These are phyloP conservation scores for Oryzias javanicus DNA, from an alignment of 2,113 vertebrate species.

Conservation along the genomic window DNA sequence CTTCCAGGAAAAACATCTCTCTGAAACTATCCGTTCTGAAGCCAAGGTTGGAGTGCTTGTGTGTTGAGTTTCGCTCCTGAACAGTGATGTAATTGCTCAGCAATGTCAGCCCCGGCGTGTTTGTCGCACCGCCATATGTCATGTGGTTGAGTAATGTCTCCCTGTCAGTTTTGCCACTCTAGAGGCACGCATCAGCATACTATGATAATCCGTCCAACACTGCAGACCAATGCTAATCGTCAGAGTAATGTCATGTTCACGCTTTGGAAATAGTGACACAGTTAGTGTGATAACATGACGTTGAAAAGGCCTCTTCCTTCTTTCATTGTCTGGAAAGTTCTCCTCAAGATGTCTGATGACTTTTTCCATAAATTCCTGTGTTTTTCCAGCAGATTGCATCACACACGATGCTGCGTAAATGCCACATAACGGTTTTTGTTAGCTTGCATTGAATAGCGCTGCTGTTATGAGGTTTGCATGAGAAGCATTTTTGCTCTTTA, in stretches of 20 bases:
- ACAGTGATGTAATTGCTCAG: slow-evolving; percentile 67
- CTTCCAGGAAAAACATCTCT: slow-evolving; percentile 89
- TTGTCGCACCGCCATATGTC: slow-evolving; percentile 57
- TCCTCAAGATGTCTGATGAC: background rate
- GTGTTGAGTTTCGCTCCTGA: slow-evolving; percentile 51
- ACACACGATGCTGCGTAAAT: background rate
- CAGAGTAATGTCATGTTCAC: slow-evolving; percentile 9
- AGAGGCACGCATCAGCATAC: slow-evolving; percentile 41
- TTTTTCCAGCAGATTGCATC: slow-evolving; percentile 6
- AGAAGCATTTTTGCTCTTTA: no score
- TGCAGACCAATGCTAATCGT: slow-evolving; percentile 10
- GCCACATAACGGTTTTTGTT: background rate
- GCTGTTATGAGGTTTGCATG: no score
- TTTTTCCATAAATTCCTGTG: no score
- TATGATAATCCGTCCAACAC: slow-evolving; percentile 20
- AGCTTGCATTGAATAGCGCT: no score
- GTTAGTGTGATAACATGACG: background rate
- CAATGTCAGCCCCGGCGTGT: slow-evolving; percentile 59
- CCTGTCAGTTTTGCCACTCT: slow-evolving; percentile 48
- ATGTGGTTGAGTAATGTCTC: slow-evolving; percentile 67
- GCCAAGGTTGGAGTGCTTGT: slow-evolving; percentile 83
- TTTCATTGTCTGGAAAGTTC: background rate
- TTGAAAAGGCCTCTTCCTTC: background rate
- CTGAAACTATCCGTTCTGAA: slow-evolving; percentile 90
- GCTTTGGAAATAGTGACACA: slow-evolving; percentile 15